Conservation (phyloP, 2,797 vertebrate species). For the Sparidentex hasta region DNA sequence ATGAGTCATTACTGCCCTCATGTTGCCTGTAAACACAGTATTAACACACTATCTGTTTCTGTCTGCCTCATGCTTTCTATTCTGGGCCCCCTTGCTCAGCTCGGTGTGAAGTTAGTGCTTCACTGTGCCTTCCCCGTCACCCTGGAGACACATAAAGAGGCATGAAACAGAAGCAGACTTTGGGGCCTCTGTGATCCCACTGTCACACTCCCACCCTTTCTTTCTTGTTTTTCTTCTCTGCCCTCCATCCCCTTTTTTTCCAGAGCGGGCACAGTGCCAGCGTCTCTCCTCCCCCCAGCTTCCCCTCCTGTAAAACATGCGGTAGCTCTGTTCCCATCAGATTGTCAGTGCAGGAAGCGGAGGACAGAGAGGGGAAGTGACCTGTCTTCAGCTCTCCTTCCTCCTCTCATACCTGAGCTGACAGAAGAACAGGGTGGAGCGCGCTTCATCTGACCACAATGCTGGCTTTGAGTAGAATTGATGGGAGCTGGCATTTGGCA, state of each 20-base stretch:
- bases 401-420: conserved; percentile 49
- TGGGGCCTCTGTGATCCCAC: conserved; percentile 42
- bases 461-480: conserved; percentile 32
- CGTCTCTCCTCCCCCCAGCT: not conserved
- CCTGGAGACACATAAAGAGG: conserved; percentile 57
- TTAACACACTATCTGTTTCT: conserved; percentile 38
- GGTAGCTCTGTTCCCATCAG: conserved; percentile 49
- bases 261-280: conserved; percentile 38
- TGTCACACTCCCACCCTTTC: conserved; percentile 4
- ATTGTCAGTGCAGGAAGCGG: conserved; percentile 58
- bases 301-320: conserved; percentile 5
- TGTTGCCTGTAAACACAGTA: conserved; percentile 55
- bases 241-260: conserved; percentile 14
- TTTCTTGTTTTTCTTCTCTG: conserved; percentile 32
- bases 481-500: not conserved
- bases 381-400: conserved; percentile 56
- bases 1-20: conserved; percentile 35
- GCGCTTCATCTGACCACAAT: conserved; percentile 38
- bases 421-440: conserved; percentile 1
- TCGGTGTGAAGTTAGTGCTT: conserved; percentile 54
- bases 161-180: conserved; percentile 51
- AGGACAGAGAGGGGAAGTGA: conserved; percentile 69
- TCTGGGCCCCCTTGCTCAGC: conserved; percentile 39
- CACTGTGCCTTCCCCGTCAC: conserved; percentile 43
- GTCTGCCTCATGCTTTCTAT: conserved; percentile 50